Percentiles rank a stretch among this genome's conserved stretches.
These are phyloP conservation scores for Podotricha telesiphe DNA, from an alignment of 2,888 invertebrate genomes.

Conservation along the genomic window DNA sequence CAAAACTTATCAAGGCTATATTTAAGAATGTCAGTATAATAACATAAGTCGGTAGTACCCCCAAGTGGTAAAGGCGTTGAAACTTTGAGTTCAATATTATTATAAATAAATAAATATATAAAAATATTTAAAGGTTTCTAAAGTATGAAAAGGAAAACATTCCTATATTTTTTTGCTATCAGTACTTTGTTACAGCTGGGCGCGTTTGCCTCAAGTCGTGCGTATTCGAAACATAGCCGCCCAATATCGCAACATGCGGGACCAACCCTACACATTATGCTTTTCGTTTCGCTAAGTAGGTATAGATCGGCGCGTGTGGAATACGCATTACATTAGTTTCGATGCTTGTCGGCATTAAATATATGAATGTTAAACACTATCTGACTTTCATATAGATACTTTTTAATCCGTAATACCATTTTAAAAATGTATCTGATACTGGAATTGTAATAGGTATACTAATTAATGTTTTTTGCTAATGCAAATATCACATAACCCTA, in stretches of 20 bases:
- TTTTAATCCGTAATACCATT: too few relatives aligned
- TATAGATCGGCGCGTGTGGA: slow-evolving; percentile 12
- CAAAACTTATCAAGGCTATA: too few relatives aligned
- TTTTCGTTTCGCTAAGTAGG: slow-evolving; percentile 35
- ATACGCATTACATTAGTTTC: slow-evolving; percentile 18
- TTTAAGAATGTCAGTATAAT: too few relatives aligned
- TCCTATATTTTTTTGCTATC: slow-evolving; percentile 43
- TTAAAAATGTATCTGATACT: neutral
- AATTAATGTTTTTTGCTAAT: neutral
- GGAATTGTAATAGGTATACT: neutral
- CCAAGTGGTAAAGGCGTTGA: too few relatives aligned
- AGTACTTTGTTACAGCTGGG: slow-evolving; percentile 65
- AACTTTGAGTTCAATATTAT: too few relatives aligned
- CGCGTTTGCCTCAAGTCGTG: slow-evolving; percentile 62
- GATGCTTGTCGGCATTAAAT: slow-evolving; percentile 13
- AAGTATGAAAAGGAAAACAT: neutral
- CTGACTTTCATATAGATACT: neutral
- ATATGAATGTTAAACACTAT: neutral
- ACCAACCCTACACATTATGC: slow-evolving; percentile 53
- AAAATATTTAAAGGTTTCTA: too few relatives aligned
- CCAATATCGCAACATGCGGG: slow-evolving; percentile 67
- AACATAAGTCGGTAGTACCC: too few relatives aligned
- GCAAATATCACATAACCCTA: too few relatives aligned
- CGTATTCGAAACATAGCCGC: slow-evolving; percentile 66
- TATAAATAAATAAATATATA: too few relatives aligned